A percentile compares a stretch with the other conserved stretches of the same genome.
These are phyloP conservation scores for Anguilla obscura DNA, from an alignment of 2,797 vertebrate species.

Conservation along the genomic window DNA sequence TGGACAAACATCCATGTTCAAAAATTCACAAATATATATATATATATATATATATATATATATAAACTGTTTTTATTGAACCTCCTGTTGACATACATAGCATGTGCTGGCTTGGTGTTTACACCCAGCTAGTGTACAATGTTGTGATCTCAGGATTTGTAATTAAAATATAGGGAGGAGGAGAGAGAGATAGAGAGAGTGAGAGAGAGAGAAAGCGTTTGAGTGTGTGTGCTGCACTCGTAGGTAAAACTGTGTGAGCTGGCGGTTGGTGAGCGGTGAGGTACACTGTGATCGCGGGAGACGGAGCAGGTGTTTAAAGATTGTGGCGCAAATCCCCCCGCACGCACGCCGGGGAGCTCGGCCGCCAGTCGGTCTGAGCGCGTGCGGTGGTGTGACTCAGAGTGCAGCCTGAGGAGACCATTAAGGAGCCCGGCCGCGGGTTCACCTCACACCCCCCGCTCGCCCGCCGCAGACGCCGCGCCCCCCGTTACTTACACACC, in stretches of 20 bases:
- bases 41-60: too few relatives aligned
- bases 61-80: background rate
- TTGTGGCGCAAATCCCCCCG: background rate
- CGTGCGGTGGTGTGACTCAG: background rate
- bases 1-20: too few relatives aligned
- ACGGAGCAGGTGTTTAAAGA: background rate
- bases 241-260: too few relatives aligned
- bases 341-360: background rate
- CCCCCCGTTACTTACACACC: background rate
- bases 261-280: background rate
- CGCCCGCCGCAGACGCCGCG: background rate
- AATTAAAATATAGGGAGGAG: background rate
- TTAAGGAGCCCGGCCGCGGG: background rate
- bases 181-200: too few relatives aligned
- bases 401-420: background rate
- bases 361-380: background rate
- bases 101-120: background rate
- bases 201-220: too few relatives aligned
- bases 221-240: background rate
- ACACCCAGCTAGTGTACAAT: conserved; percentile 18
- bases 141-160: background rate
- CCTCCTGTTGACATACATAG: conserved; percentile 4
- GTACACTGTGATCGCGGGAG: background rate
- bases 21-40: too few relatives aligned
- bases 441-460: background rate